Evolutionary conservation across 2,888 invertebrate genomes (phyloP).

Genomic region (Andrena minutula): DNA sequence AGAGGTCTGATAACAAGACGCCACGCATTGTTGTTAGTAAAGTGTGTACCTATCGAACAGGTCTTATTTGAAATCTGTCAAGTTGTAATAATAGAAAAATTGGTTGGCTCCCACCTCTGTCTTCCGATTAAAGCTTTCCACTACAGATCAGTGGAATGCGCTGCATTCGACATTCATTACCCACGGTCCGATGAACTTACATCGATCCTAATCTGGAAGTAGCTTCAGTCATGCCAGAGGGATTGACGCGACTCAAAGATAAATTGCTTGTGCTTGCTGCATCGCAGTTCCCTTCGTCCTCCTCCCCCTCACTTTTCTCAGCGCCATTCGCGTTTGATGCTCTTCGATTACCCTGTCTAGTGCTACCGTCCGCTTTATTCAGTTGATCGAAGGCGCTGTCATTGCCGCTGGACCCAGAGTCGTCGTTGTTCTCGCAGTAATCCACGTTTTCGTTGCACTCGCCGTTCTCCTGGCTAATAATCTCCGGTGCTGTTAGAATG

Average conservation of each 20-base stretch:
- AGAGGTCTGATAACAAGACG: slow-evolving; percentile 24
- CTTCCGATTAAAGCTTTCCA: slow-evolving; percentile 54
- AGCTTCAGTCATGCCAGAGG: slow-evolving; percentile 71
- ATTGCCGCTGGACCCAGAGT: background rate
- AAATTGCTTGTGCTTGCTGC: slow-evolving; percentile 70
- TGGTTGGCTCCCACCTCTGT: slow-evolving; percentile 58
- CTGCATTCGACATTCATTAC: slow-evolving; percentile 39
- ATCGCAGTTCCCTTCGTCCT: slow-evolving; percentile 34
- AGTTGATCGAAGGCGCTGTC: slow-evolving; percentile 13
- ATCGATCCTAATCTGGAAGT: slow-evolving; percentile 81
- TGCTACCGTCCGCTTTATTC: slow-evolving; percentile 7
- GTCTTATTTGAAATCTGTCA: slow-evolving; percentile 2
- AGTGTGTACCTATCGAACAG: slow-evolving; percentile 17
- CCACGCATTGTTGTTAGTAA: slow-evolving; percentile 28
- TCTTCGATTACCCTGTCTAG: slow-evolving; percentile 1
- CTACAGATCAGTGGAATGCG: slow-evolving; percentile 30
- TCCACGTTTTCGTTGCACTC: slow-evolving; percentile 16
- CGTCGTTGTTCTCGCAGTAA: slow-evolving; percentile 32
- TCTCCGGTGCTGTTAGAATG: slow-evolving; percentile 76
- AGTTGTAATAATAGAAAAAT: slow-evolving; percentile 50
- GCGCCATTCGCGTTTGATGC: slow-evolving; percentile 6
- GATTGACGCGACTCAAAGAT: slow-evolving; percentile 80
- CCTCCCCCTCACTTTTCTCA: slow-evolving; percentile 11
- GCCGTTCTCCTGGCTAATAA: slow-evolving; percentile 43
- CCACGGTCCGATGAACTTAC: slow-evolving; percentile 80